Percentiles rank a stretch among this genome's conserved stretches.
These are phyloP conservation scores for Panthera tigris DNA, from an alignment of 2,113 vertebrate species.

Conservation along the genomic window DNA sequence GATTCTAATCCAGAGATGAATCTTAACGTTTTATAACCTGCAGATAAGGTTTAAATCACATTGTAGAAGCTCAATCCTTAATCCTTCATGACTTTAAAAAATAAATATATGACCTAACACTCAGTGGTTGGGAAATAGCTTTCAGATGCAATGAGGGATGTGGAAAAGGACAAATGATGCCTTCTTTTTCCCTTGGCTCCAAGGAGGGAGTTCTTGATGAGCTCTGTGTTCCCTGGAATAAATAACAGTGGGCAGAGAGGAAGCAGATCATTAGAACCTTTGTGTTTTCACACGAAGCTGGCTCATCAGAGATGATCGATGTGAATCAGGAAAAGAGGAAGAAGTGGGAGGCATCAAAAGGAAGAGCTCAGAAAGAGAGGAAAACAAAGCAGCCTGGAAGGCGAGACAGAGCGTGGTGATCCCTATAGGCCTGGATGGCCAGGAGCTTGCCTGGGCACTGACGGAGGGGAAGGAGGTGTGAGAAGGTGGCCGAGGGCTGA, in stretches of 20 bases:
- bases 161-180: not conserved
- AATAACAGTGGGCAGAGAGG: constrained; percentile 36
- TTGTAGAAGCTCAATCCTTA: not conserved
- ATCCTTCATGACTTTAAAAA: not conserved
- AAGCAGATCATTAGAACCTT: constrained; percentile 51
- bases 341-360: constrained; percentile 67
- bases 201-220: not conserved
- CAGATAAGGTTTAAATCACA: constrained; percentile 2
- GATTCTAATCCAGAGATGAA: not conserved
- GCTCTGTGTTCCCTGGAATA: not conserved
- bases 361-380: not conserved
- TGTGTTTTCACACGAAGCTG: constrained; percentile 43
- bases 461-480: not conserved
- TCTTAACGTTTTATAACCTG: not conserved
- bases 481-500: not conserved
- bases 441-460: not conserved
- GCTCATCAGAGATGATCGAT: constrained; percentile 56
- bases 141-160: not conserved
- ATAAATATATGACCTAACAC: not conserved
- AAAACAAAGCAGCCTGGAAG: not conserved
- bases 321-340: constrained; percentile 59
- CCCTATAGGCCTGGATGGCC: not conserved
- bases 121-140: not conserved
- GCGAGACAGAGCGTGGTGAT: not conserved
- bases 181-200: not conserved